These are phyloP conservation scores for Cephus sareptanus DNA, from an alignment of 2,888 invertebrate species.

Conservation along the genomic window DNA sequence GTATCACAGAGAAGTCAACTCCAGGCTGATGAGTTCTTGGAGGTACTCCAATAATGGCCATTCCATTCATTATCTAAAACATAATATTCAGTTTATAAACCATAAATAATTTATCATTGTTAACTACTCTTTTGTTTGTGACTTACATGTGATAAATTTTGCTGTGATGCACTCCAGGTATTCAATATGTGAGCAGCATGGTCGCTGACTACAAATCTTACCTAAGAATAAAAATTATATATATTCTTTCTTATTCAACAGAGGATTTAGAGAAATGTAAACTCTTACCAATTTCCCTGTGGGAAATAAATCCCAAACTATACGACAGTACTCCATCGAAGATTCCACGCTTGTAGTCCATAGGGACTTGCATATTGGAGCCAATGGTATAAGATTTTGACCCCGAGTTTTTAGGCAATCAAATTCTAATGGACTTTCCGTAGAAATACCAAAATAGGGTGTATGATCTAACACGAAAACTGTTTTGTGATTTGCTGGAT, in stretches of 20 bases:
- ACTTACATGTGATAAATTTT: conserved; percentile 87
- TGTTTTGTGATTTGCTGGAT: conserved; percentile 90
- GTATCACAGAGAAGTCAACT: conserved; percentile 79
- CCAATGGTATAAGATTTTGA: conserved; percentile 79
- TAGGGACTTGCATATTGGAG: conserved; percentile 89
- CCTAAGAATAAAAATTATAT: conserved; percentile 67
- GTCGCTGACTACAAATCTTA: conserved; percentile 89
- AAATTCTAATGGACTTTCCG: conserved; percentile 85
- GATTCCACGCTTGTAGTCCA: conserved; percentile 98
- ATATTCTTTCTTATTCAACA: background rate
- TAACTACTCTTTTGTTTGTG: background rate
- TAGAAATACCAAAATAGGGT: conserved; percentile 88
- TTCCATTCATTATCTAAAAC: conserved; percentile 80
- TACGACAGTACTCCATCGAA: conserved; percentile 94
- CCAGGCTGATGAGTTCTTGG: conserved; percentile 72
- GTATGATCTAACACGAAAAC: conserved; percentile 96
- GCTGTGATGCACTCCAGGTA: conserved; percentile 85
- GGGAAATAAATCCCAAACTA: conserved; percentile 98
- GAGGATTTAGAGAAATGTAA: conserved; percentile 1
- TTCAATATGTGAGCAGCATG: conserved; percentile 86
- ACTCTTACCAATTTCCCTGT: conserved; percentile 81
- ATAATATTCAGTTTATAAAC: background rate
- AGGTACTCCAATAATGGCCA: conserved; percentile 85
- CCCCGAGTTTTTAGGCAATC: conserved; percentile 71
- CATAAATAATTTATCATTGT: background rate